phyloP scores from a whole-genome alignment of 2,888 invertebrate species.

The Sisyra terminalis region DNA sequence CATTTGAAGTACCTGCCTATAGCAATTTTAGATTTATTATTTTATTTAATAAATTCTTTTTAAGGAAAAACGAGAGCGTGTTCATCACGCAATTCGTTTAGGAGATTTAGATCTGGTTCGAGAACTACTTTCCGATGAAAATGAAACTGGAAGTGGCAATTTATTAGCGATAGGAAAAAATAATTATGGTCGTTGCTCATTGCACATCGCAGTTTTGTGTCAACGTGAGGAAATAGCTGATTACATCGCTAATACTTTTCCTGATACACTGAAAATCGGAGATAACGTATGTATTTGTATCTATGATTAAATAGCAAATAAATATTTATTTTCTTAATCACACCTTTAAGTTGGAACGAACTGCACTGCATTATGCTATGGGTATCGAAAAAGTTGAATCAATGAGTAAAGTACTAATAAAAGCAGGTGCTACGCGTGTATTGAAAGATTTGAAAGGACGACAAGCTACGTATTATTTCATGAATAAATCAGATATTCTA shows the following conservation, averaged over 20 bases:
- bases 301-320: not conserved
- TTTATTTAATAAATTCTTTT: slow-evolving; percentile 8
- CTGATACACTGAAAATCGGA: slow-evolving; percentile 56
- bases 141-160: slow-evolving; percentile 33
- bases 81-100: slow-evolving; percentile 54
- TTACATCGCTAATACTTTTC: slow-evolving; percentile 52
- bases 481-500: slow-evolving; percentile 79
- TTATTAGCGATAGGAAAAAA: slow-evolving; percentile 44
- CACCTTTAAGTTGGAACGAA: slow-evolving; percentile 58
- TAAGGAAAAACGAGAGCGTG: slow-evolving; percentile 58
- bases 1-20: slow-evolving; percentile 46
- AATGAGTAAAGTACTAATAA: slow-evolving; percentile 61
- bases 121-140: slow-evolving; percentile 32
- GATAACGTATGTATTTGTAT: slow-evolving; percentile 57
- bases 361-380: slow-evolving; percentile 82
- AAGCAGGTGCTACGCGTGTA: slow-evolving; percentile 68
- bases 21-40: slow-evolving; percentile 2
- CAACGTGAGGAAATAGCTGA: slow-evolving; percentile 70
- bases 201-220: slow-evolving; percentile 76
- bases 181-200: slow-evolving; percentile 53
- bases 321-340: not conserved
- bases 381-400: slow-evolving; percentile 71
- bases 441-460: slow-evolving; percentile 77
- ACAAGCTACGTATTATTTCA: slow-evolving; percentile 81
- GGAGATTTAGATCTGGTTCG: slow-evolving; percentile 44